A percentile compares a stretch with the other conserved stretches of the same genome.
These are phyloP conservation scores for Molossus alvarezi DNA, from an alignment of 2,797 vertebrate genomes.

Conservation along the genomic window DNA sequence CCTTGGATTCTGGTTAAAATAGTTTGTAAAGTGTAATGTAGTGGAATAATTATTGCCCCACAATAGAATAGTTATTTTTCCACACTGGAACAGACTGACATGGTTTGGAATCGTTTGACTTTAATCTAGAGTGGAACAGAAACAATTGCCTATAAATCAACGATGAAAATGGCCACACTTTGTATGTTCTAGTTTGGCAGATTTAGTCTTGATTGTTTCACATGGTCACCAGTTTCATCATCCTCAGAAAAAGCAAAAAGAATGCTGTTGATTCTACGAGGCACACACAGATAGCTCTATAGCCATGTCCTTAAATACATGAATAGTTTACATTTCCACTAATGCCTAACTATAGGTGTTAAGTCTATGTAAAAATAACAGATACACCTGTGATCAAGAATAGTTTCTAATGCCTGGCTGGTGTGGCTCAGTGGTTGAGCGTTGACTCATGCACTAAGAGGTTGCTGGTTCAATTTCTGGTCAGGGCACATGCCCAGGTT, in stretches of 20 bases:
- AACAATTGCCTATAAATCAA: neutral
- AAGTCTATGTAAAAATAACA: neutral
- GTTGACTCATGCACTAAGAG: no score
- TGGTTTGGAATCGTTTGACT: neutral
- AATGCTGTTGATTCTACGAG: neutral
- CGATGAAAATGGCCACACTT: neutral
- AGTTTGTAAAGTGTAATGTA: neutral
- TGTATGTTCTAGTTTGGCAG: neutral
- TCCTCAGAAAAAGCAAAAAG: conserved; percentile 7
- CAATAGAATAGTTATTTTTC: neutral
- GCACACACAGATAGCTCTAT: neutral
- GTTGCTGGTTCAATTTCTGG: no score
- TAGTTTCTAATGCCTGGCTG: neutral
- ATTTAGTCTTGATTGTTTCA: neutral
- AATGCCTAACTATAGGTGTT: neutral
- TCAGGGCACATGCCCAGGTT: no score
- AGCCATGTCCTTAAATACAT: neutral
- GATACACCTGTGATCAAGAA: neutral
- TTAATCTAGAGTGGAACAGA: neutral
- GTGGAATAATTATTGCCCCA: neutral
- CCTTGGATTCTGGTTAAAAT: neutral
- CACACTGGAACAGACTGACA: neutral
- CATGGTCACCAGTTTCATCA: neutral
- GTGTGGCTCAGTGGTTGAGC: no score
- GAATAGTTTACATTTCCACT: neutral